phyloP scores from a whole-genome alignment of 2,797 vertebrate genomes.

The Ctenopoma kingsleyae region DNA sequence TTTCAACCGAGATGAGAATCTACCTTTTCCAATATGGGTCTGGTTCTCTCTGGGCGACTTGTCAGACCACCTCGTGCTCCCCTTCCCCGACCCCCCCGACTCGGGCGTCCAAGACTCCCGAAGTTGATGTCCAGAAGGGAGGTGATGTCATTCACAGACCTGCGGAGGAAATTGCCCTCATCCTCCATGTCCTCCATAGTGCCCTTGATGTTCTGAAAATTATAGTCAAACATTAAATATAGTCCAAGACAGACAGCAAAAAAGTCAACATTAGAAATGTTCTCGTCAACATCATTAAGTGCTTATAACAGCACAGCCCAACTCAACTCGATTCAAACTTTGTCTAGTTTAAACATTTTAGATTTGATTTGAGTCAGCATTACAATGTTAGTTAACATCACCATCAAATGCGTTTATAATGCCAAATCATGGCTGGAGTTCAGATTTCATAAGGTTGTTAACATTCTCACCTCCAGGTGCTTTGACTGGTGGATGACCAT shows the following conservation, averaged over 20 bases:
- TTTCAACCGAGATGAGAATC: background rate
- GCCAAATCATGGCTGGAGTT: background rate
- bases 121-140: slow-evolving; percentile 97
- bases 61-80: slow-evolving; percentile 64
- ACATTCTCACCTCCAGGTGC: slow-evolving; percentile 85
- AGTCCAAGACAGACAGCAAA: background rate
- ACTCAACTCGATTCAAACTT: background rate
- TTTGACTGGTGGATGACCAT: slow-evolving; percentile 96
- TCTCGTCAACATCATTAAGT: background rate
- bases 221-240: background rate
- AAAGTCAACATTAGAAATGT: no score
- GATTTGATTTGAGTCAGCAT: background rate
- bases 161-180: slow-evolving; percentile 88
- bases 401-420: background rate
- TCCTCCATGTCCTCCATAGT: slow-evolving; percentile 86
- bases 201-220: slow-evolving; percentile 66
- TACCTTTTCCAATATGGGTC: slow-evolving; percentile 57
- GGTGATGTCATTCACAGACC: slow-evolving; percentile 96
- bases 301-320: background rate
- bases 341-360: background rate
- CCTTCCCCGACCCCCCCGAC: slow-evolving; percentile 88
- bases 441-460: background rate
- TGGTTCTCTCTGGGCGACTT: slow-evolving; percentile 46
- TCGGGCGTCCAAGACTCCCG: slow-evolving; percentile 91
- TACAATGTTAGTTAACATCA: no score